Evolutionary conservation across 2,888 invertebrate genomes (phyloP).

Genomic region (Chrysodeixis includens): DNA sequence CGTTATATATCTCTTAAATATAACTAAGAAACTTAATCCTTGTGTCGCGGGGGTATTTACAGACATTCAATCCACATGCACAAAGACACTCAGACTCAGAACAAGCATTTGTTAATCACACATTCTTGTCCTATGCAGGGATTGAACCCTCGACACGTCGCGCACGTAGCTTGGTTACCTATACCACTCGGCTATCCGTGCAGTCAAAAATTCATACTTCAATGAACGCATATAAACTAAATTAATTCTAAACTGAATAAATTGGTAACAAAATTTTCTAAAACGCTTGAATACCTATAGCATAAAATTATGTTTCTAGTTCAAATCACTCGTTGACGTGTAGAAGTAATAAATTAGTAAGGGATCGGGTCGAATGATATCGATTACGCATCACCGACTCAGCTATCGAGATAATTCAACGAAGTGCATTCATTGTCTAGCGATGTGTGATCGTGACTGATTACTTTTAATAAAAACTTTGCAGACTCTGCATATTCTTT

Average conservation of each 20-base stretch:
- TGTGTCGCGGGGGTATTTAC: no score
- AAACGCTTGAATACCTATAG: neutral
- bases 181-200: no score
- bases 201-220: no score
- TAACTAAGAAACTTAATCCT: no score
- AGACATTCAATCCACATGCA: no score
- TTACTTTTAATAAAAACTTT: neutral
- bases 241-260: neutral
- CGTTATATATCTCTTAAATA: no score
- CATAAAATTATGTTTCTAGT: conserved; percentile 7
- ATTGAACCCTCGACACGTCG: no score
- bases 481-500: neutral
- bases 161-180: no score
- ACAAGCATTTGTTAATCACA: no score
- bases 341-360: conserved; percentile 22
- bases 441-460: neutral
- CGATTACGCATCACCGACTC: conserved; percentile 20
- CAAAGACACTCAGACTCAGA: no score
- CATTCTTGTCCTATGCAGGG: no score
- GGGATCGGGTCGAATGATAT: conserved; percentile 22
- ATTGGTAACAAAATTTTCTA: neutral
- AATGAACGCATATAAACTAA: no score
- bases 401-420: conserved; percentile 23
- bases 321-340: conserved; percentile 8
- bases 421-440: conserved; percentile 20